Conservation (phyloP, 2,113 vertebrate genomes). For the Oxygymnocypris stewartii region DNA sequence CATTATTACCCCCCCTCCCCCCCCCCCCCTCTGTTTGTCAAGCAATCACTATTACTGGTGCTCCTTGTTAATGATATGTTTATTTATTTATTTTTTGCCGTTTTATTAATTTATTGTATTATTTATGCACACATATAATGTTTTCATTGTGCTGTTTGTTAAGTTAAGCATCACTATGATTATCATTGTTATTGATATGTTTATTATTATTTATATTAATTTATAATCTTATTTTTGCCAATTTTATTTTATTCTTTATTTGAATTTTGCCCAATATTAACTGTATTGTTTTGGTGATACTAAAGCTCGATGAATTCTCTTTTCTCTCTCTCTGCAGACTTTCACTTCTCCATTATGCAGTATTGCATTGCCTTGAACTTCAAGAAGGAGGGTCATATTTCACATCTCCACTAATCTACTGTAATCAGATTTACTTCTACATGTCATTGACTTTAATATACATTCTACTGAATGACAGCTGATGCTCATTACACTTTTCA, state of each 20-base stretch:
- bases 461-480: not conserved
- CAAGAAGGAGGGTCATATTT: not conserved
- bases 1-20: too few relatives aligned
- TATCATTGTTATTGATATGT: too few relatives aligned
- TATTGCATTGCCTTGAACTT: not conserved
- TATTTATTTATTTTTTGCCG: too few relatives aligned
- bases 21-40: too few relatives aligned
- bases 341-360: not conserved
- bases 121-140: too few relatives aligned
- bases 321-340: not conserved
- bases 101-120: too few relatives aligned
- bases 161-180: too few relatives aligned
- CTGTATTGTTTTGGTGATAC: not conserved
- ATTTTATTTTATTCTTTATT: not conserved
- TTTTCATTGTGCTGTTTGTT: too few relatives aligned
- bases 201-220: too few relatives aligned
- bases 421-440: not conserved
- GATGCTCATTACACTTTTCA: not conserved
- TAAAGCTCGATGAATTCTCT: not conserved
- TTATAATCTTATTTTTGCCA: too few relatives aligned
- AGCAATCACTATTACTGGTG: too few relatives aligned
- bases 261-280: not conserved
- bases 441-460: not conserved
- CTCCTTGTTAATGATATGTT: too few relatives aligned
- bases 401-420: not conserved